phyloP scores from a whole-genome alignment of 2,888 invertebrate genomes.

The Drosophila austrosaltans region DNA sequence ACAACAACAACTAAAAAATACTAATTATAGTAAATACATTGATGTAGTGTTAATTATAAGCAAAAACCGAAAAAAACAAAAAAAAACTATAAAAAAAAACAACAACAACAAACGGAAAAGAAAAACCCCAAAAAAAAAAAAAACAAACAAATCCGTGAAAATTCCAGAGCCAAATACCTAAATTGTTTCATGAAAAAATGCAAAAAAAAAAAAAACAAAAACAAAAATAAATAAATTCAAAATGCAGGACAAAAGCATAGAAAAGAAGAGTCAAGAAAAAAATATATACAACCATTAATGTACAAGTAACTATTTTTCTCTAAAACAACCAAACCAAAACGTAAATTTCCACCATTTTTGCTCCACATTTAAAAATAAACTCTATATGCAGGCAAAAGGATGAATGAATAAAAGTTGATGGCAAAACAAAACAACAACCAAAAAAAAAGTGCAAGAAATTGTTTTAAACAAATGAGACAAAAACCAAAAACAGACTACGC shows the following conservation, averaged over 20 bases:
- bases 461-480: conserved; percentile 42
- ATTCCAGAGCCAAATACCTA: conserved; percentile 54
- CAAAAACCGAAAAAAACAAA: conserved; percentile 41
- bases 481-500: conserved; percentile 70
- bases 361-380: conserved; percentile 68
- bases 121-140: conserved; percentile 40
- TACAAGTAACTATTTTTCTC: conserved; percentile 78
- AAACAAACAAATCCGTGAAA: conserved; percentile 27
- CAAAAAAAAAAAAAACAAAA: background rate
- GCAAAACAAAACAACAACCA: background rate
- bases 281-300: conserved; percentile 58
- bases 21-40: conserved; percentile 80
- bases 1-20: conserved; percentile 75
- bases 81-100: conserved; percentile 28
- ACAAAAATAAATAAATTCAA: conserved; percentile 1
- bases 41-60: conserved; percentile 78
- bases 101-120: conserved; percentile 42
- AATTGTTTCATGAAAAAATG: conserved; percentile 46
- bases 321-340: conserved; percentile 54
- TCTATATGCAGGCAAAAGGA: conserved; percentile 58
- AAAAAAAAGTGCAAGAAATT: conserved; percentile 41
- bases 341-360: conserved; percentile 76
- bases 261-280: conserved; percentile 47
- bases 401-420: conserved; percentile 28
- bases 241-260: conserved; percentile 44